These are phyloP conservation scores for Sinocyclocheilus maitianheensis DNA, from an alignment of 2,113 vertebrate genomes.

Conservation along the genomic window DNA sequence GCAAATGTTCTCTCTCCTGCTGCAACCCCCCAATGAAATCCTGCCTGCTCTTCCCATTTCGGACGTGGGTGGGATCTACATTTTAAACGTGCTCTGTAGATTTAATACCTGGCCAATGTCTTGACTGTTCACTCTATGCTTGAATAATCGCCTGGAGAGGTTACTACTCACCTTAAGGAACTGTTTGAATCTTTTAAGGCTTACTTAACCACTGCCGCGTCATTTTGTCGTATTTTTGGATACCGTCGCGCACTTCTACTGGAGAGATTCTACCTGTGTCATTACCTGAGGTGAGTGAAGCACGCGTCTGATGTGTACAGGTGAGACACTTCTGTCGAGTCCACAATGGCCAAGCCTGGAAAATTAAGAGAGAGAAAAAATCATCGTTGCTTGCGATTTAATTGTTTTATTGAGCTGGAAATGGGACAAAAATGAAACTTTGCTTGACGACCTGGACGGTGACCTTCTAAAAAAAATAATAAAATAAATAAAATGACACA, in stretches of 20 bases:
- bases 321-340: conserved; percentile 36
- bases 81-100: conserved; percentile 51
- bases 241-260: not conserved
- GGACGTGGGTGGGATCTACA: conserved; percentile 65
- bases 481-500: no score
- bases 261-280: conserved; percentile 66
- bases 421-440: no score
- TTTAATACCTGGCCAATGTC: conserved; percentile 63
- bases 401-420: not conserved
- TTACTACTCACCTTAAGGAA: conserved; percentile 1
- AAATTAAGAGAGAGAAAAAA: not conserved
- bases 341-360: conserved; percentile 15
- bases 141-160: conserved; percentile 25
- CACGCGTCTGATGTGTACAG: conserved; percentile 53
- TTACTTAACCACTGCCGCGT: not conserved
- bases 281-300: conserved; percentile 74
- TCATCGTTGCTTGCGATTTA: not conserved
- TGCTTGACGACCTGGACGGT: no score
- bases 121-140: conserved; percentile 58
- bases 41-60: conserved; percentile 59
- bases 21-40: conserved; percentile 14
- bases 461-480: no score
- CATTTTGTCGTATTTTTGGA: conserved; percentile 20
- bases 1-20: conserved; percentile 12
- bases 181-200: conserved; percentile 10